Evolutionary conservation across 2,888 invertebrate species (phyloP), one percentile per base, ranked within the genome.

Genomic region (Tetrapedia diversipes): DNA sequence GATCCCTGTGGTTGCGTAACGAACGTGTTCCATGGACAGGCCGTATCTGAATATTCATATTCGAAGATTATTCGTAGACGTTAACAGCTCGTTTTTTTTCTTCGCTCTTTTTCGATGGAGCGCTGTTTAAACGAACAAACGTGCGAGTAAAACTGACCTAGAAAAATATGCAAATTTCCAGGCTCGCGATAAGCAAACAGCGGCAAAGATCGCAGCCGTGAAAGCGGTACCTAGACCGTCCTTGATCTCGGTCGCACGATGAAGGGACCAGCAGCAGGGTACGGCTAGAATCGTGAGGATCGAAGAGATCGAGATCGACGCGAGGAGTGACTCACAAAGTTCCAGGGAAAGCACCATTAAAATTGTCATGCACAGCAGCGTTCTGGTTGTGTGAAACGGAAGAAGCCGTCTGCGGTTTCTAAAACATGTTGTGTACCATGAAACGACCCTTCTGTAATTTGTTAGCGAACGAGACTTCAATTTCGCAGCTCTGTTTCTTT

Each of bases 191-290:
- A 86, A 65, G 14, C 86, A 77, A 39, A 85, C 79, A 19, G 85
- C 79, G 14, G 85, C 72, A 66, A 89, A 85, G 51, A 85, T 78
- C 57, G 86, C 83, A 16, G 84, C 86, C 14, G 86, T 63, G 34
- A 80, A 73, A 11, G 78, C 77, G 27, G 87, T 68, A 0, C 86
- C 84, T 7, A 80, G 47, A 60, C 86, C 84, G 27, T 85, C 83
- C 27, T 82, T 81, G 34, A 79, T 80, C 61, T 90, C 90, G 16
- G 87, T 85, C 45, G 79, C 82, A 22, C 87, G 86, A 77, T 90
- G 89, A 49, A 89, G 74, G 49, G 85, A 80, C 82, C 91, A 87
- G 72, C 90, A 91, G 10, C 85, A 81, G 16, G 88, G 4, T 10
- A 88, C 68, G n/a, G 88, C 84, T 14, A 87, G 16, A 4, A 88